Evolutionary conservation across 2,113 vertebrate genomes (phyloP).

Genomic region (Pygoscelis antarcticus): DNA sequence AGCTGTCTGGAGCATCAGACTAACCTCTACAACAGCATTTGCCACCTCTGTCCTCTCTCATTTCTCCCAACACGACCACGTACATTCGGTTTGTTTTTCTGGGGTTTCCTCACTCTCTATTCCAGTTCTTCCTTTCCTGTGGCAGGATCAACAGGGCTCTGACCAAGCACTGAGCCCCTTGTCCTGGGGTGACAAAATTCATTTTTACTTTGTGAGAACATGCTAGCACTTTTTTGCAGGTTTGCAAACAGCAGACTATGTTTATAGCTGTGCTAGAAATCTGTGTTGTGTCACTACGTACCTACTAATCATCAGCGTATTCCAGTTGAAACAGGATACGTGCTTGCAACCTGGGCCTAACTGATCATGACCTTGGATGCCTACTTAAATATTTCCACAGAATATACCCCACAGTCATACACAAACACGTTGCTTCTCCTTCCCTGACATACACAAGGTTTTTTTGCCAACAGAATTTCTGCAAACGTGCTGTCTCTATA

Average conservation of each 20-base stretch:
- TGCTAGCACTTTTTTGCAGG: background rate
- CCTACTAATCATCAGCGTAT: background rate
- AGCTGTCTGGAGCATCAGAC: background rate
- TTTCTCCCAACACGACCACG: accelerated
- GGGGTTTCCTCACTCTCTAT: background rate
- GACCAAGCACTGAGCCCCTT: background rate
- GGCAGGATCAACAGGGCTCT: background rate
- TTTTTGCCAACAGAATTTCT: background rate
- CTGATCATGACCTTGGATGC: background rate
- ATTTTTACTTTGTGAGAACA: background rate
- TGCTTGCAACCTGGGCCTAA: background rate
- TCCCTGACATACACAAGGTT: background rate
- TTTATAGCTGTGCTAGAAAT: background rate
- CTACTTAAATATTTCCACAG: background rate
- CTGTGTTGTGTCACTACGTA: background rate
- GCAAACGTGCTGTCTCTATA: background rate
- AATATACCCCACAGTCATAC: background rate
- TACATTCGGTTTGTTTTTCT: background rate
- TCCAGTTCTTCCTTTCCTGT: background rate
- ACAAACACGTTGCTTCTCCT: background rate
- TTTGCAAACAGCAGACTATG: background rate
- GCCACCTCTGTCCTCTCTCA: background rate
- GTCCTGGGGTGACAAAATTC: background rate
- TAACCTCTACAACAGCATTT: background rate
- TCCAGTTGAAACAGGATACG: background rate